Base-by-base conservation (phyloP, 2,888 invertebrate species). In the Tenodera sinensis region DNA sequence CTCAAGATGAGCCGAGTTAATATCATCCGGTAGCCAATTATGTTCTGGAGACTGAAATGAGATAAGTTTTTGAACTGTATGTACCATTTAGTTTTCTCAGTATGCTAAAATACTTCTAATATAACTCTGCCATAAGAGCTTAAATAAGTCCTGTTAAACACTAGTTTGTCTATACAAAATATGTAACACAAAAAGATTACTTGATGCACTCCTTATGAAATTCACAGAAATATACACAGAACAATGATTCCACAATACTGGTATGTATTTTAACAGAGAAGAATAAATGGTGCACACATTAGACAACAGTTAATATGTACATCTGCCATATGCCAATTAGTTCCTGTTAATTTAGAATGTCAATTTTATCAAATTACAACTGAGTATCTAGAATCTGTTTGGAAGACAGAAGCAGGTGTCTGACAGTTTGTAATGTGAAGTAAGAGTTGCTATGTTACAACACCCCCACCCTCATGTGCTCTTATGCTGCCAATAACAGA, bases 21-120 rank as follows among this genome's bases (percentile, higher is more conserved):
- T 84, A n/a, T 28, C n/a, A 28, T 14, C 28, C 30, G 28, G 54
- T 54, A 54, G 54, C 85, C 85, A 85, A 85, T 85, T 85, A 28
- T 85, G 42, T 84, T 47, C 47, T 84, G 42, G 42, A 84, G 34
- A 84, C 85, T 85, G 85, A 85, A 85, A 85, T 85, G 85, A 85
- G 71, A 34, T 4, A 84, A 20, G 54, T 85, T 85, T 42, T 71
- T 20, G 20, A 71, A 2, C 54, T 71, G 15, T 20, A 20, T 71
- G 54, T 25, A 71, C 54, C 54, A 71, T 71, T 71, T 71, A 25
- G 54, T 71, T 71, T 71, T 71, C 54, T 71, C 54, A 20, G 25
- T 20, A 20, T 71, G 54, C 20, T 71, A 25, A 71, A 20, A 71
- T 71, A 20, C 2, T 25, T 71, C 20, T 71, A 71, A 25, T 25